phyloP scores from a whole-genome alignment of 2,797 vertebrate genomes.

The Sebastes flavidus region DNA sequence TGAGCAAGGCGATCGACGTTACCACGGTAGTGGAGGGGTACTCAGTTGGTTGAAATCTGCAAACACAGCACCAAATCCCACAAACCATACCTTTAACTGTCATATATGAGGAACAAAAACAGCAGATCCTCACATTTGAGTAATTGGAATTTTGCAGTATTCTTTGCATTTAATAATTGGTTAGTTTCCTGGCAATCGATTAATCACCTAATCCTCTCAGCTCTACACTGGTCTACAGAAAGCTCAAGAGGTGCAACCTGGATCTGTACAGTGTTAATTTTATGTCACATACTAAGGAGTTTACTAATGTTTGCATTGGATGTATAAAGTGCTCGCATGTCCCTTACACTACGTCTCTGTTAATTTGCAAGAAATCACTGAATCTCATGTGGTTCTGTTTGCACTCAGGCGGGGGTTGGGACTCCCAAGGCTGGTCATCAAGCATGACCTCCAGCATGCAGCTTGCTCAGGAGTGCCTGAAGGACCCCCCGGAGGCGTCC shows the following conservation, averaged over 20 bases:
- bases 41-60: no score
- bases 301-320: neutral
- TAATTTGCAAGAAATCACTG: neutral
- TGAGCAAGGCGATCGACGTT: rapidly evolving
- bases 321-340: neutral
- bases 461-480: slow-evolving; percentile 93
- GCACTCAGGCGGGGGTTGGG: slow-evolving; percentile 79
- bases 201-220: neutral
- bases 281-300: neutral
- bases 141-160: neutral
- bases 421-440: slow-evolving; percentile 91
- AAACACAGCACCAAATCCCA: no score
- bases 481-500: slow-evolving; percentile 88
- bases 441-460: slow-evolving; percentile 96
- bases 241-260: neutral
- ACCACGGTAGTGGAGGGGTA: no score
- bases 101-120: neutral
- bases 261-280: neutral
- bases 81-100: neutral
- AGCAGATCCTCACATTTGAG: neutral
- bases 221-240: neutral
- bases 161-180: neutral
- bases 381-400: slow-evolving; percentile 23
- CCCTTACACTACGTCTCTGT: neutral
- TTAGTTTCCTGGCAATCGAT: neutral